Percentiles rank a stretch among this genome's conserved stretches.
Evolutionary conservation across 2,113 vertebrate species (phyloP).

Genomic region (Pantherophis guttatus): DNA sequence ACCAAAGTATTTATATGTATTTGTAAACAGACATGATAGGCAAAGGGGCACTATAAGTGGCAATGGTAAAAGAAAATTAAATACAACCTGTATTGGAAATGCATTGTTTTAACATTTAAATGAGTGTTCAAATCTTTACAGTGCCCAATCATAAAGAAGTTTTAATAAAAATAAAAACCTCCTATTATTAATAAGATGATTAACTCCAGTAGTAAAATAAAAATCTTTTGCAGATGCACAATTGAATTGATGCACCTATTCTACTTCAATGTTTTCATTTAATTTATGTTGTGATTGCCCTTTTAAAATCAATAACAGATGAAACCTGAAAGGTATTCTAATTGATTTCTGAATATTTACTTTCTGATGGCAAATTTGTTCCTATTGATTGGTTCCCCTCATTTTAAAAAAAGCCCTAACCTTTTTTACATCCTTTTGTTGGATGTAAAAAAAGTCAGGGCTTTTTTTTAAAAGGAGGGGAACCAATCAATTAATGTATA

Average conservation of each 20-base stretch:
- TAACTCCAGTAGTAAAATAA: not conserved
- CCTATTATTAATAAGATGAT: not conserved
- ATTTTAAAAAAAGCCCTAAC: too few relatives aligned
- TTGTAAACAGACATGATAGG: not conserved
- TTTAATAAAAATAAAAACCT: not conserved
- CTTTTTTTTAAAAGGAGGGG: not conserved
- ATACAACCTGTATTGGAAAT: not conserved
- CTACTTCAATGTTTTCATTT: not conserved
- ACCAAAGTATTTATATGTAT: not conserved
- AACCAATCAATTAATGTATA: not conserved
- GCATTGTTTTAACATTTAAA: not conserved
- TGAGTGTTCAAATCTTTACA: not conserved
- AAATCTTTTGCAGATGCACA: not conserved
- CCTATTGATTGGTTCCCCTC: not conserved
- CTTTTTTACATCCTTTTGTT: not conserved
- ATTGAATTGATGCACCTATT: not conserved
- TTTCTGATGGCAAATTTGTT: not conserved
- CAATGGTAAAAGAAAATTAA: not conserved
- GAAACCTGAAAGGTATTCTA: not conserved
- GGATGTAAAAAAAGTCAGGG: not conserved
- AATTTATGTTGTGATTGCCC: not conserved
- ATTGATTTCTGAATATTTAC: not conserved
- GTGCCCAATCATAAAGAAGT: not conserved
- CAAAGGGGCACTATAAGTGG: not conserved
- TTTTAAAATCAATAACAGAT: not conserved